Base-by-base conservation (phyloP, 2,888 invertebrate genomes). In the Ceramica pisi region DNA sequence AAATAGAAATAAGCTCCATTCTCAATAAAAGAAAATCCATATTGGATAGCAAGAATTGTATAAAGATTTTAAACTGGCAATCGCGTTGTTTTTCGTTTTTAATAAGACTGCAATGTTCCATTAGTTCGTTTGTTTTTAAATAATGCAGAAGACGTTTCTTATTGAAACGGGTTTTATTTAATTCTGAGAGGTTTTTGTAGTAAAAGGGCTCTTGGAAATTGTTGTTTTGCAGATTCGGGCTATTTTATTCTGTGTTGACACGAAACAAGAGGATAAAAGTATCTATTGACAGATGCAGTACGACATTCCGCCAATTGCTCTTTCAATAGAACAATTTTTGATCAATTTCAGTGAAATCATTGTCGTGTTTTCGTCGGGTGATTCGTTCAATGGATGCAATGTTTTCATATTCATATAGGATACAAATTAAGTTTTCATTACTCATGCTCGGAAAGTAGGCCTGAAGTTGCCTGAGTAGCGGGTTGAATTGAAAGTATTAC, bases 1-100 rank as follows among this genome's bases (percentile, higher is more conserved):
- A 65, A 44, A 75, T 26, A 75, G 62, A 75, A 77, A 67, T 76
- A 67, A 69, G 61, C 64, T 61, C 55, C 31, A 23, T 46, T 57
- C n/a, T 19, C 61, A 67, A 71, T 79, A 78, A 74, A 53, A 64
- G 64, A 57, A 67, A 69, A 64, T 60, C 63, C 19, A 44, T 71
- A 77, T 77, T 76, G 67, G 72, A 76, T 16, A 55, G 44, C 55
- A 64, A 51, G 66, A 64, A 65, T 62, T 63, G 64, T 66, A 63
- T 57, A 65, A 56, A 66, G 57, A 68, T 71, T 62, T 74, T 50
- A 41, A 73, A 74, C 62, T 51, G 23, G 44, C 66, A 55, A 55
- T 26, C 26, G 38, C 23, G 38, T 64, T 78, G 68, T 78, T 61
- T 26, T 66, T 23, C 48, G 10, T n/a, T 64, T 75, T 61, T 38